Percentiles rank a stretch among this genome's conserved stretches.
Evolutionary conservation across 2,888 invertebrate species (phyloP).

Genomic region (Melanophora roralis): DNA sequence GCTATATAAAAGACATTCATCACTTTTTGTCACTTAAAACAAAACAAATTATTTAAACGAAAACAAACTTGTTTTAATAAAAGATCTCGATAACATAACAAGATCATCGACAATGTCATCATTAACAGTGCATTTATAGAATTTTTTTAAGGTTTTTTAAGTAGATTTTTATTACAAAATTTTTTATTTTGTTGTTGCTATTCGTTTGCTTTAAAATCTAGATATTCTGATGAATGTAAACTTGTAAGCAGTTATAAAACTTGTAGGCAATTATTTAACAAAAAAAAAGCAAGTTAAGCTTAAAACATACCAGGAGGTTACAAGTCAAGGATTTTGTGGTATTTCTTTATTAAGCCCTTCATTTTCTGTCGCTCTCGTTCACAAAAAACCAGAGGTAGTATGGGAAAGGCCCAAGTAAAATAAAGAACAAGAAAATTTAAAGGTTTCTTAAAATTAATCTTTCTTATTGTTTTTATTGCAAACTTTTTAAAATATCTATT

Average conservation of each 20-base stretch:
- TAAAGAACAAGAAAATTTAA: neutral
- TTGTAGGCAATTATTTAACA: slow-evolving; percentile 56
- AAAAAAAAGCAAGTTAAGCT: neutral
- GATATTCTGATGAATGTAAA: slow-evolving; percentile 60
- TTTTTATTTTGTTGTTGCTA: neutral
- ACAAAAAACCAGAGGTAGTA: neutral
- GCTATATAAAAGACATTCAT: neutral
- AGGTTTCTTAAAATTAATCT: no score
- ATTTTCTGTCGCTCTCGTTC: neutral
- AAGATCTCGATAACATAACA: slow-evolving; percentile 54
- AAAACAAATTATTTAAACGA: neutral
- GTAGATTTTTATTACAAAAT: no score
- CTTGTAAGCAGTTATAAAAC: slow-evolving; percentile 53
- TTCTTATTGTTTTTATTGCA: no score
- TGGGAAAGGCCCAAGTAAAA: neutral
- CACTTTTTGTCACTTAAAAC: slow-evolving; percentile 10
- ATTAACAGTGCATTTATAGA: slow-evolving; percentile 1
- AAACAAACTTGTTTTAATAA: slow-evolving; percentile 49
- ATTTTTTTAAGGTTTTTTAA: slow-evolving; percentile 16
- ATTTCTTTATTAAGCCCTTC: neutral
- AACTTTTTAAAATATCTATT: no score
- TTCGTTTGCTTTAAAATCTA: slow-evolving; percentile 30
- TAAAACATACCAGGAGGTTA: slow-evolving; percentile 39
- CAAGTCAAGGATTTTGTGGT: slow-evolving; percentile 55
- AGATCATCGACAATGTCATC: slow-evolving; percentile 43